A percentile compares a stretch with the other conserved stretches of the same genome.
phyloP scores from a whole-genome alignment of 2,113 vertebrate genomes.

The Xiphophorus hellerii region DNA sequence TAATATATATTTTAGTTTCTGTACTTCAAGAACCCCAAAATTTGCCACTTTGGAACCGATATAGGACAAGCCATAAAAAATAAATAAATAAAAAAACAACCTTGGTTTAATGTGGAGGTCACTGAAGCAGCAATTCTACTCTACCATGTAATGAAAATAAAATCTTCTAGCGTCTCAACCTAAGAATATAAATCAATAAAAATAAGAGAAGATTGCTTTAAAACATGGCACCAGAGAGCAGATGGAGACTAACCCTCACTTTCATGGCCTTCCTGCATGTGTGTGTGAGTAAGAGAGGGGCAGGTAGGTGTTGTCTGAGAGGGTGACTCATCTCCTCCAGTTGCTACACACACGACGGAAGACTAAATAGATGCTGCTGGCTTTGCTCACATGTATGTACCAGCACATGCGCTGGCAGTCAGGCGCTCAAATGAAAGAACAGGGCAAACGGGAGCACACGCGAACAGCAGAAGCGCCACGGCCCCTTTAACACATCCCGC shows the following conservation, averaged over 20 bases:
- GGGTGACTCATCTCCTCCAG: constrained; percentile 69
- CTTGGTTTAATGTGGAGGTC: background rate
- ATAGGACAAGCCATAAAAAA: background rate
- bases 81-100: background rate
- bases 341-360: constrained; percentile 33
- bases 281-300: constrained; percentile 12
- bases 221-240: constrained; percentile 24
- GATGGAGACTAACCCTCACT: constrained; percentile 15
- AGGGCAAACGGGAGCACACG: constrained; percentile 7
- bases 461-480: constrained; percentile 18
- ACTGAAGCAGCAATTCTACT: constrained; percentile 5
- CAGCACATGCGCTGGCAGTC: background rate
- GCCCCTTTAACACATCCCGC: constrained; percentile 14
- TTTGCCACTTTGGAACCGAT: background rate
- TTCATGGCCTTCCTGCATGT: constrained; percentile 12
- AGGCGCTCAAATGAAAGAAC: background rate
- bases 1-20: too few species aligned
- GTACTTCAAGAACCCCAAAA: background rate
- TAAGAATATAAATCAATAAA: constrained; percentile 46
- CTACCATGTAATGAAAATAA: background rate
- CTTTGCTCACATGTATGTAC: constrained; percentile 11
- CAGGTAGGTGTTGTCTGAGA: constrained; percentile 57
- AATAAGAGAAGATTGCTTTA: constrained; percentile 37
- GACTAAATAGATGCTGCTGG: constrained; percentile 34
- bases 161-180: constrained; percentile 6